Evolutionary conservation across 2,113 vertebrate species (phyloP), one percentile per base, ranked within the genome.

Genomic region (Pleuronectes platessa): DNA sequence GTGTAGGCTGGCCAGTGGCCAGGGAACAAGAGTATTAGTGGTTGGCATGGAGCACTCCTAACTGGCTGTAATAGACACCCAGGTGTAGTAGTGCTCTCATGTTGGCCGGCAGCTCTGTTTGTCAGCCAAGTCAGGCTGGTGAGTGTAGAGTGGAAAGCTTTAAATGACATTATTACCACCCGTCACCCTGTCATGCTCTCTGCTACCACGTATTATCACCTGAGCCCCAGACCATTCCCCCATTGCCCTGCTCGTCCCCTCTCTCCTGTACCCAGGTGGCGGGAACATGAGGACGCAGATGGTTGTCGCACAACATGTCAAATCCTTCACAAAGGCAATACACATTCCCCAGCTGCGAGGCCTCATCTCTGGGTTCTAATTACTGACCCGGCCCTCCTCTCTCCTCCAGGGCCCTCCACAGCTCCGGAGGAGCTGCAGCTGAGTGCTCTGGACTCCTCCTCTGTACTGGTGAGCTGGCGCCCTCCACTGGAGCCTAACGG

Each of bases 401-500:
- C 61, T 75, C 78, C 68, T 78, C 5, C 89, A 99, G 98, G 96
- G 74, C 98, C 98, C 12, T 97, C 95, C 0, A 95, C 96, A 0
- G 96, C 98, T 74, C 98, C 98, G 0, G 95, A 96, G 0, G 97
- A 98, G 83, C 91, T 99, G 81, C 94, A 96, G 81, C 92, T 99
- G 89, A 97, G 94, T 31, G 93, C 95, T 0, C 88, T 97, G 84
- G 96, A 97, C 53, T 95, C 96, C 0, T 96, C 95, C 0, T 95
- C 96, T 0, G 97, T 99, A 11, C 94, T 96, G 91, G 94, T 97
- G 86, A 97, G 95, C 91, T 99, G 98, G 98, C 97, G 95, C 71
- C 97, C 97, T 31, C 98, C 97, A 0, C 87, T 94, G 1, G 97
- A 99, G 86, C 95, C 98, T 26, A 99, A 99, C 0, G 98, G 97